Base-by-base conservation (phyloP, 2,888 invertebrate genomes). In the Poecilus cupreus region DNA sequence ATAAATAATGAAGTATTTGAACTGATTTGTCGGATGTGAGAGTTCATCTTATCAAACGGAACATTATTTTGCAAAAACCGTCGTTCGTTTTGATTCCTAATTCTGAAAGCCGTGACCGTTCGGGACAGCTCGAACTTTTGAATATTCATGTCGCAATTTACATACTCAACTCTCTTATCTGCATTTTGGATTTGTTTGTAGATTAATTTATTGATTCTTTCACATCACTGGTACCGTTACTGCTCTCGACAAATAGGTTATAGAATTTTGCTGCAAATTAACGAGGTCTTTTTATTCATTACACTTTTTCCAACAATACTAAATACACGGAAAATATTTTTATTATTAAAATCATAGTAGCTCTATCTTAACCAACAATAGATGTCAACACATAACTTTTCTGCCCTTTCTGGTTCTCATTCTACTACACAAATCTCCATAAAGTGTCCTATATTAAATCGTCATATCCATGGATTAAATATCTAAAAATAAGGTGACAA, bases 111-210 rank as follows among this genome's bases (percentile, higher is more conserved):
- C 54, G 70, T 72, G 54, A 39, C 51, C 72, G 51, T 26, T 39
- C 60, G 54, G 20, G 57, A 24, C 57, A 24, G 54, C 26, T 37
- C 57, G 39, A 57, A 70, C 64, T 74, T 80, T 74, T 80, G 74
- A 80, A 80, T 80, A 80, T 80, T 80, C 72, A 80, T 80, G 70
- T 32, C 22, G 39, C 49, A 11, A 80, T 80, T 80, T 80, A 70
- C 80, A 70, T 80, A 80, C 70, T 80, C 70, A 22, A 46, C 46
- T 79, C 80, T 80, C 80, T 80, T 80, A 80, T 80, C 80, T 80
- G 80, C 80, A 80, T 74, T 80, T 74, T 57, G 80, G 74, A 79
- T 79, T 79, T 70, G 79, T 80, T 60, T 80, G 72, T 57, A 46
- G 57, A 57, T 80, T 54, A 74, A 80, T 80, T 80, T 80, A 80